Evolutionary conservation across 2,113 vertebrate genomes (phyloP).

Genomic region (Chloropsis cyanopogon): DNA sequence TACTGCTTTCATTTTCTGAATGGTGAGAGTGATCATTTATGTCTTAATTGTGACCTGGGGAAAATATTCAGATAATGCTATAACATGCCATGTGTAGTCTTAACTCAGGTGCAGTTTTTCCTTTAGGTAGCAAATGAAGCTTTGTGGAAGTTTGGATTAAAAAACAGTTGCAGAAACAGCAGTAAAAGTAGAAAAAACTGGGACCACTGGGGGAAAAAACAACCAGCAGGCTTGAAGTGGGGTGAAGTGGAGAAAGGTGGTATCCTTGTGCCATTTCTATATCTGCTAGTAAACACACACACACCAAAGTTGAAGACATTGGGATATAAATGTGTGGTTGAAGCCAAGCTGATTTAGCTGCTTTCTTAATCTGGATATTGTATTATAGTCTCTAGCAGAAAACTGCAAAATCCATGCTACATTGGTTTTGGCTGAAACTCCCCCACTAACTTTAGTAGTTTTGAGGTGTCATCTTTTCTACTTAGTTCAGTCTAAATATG

Average conservation of each 20-base stretch:
- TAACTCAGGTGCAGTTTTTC: not conserved
- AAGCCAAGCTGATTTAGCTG: not conserved
- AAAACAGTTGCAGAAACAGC: not conserved
- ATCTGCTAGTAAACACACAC: not conserved
- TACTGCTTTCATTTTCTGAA: slow-evolving; percentile 37
- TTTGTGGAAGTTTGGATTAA: not conserved
- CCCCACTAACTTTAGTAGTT: not conserved
- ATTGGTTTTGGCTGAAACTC: not conserved
- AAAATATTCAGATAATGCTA: not conserved
- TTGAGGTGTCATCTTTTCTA: not conserved
- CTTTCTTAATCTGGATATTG: not conserved
- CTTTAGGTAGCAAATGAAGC: not conserved
- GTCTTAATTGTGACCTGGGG: not conserved
- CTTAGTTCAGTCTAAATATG: not conserved
- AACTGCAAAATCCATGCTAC: not conserved
- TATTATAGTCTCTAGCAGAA: not conserved
- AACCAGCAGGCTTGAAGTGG: not conserved
- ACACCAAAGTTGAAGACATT: not conserved
- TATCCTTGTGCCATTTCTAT: not conserved
- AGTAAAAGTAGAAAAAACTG: not conserved
- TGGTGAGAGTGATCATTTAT: not conserved
- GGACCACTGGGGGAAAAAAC: not conserved
- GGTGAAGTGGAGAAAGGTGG: not conserved
- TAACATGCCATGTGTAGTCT: not conserved
- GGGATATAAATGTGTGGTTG: not conserved